Conservation (phyloP, 2,888 invertebrate genomes). For the Eupeodes luniger region DNA sequence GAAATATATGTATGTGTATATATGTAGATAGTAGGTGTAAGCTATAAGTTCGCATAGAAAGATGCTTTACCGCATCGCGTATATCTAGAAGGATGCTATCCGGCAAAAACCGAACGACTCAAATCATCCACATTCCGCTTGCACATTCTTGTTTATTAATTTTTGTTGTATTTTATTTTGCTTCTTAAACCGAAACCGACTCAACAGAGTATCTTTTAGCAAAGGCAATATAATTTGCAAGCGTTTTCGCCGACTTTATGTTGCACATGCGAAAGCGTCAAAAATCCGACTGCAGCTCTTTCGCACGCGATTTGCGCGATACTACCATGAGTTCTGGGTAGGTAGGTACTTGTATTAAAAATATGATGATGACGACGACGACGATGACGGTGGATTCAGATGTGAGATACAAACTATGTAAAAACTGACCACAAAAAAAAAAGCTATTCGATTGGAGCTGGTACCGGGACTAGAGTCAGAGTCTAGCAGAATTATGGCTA, state of each 20-base stretch:
- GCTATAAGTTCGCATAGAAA: conserved; percentile 22
- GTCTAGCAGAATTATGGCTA: conserved; percentile 8
- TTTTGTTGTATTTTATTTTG: conserved; percentile 28
- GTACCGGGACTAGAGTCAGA: not conserved
- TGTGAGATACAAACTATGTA: conserved; percentile 18
- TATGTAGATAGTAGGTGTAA: conserved; percentile 24
- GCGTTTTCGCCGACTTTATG: conserved; percentile 55
- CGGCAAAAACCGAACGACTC: conserved; percentile 51
- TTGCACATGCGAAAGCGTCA: conserved; percentile 66
- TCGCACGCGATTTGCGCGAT: conserved; percentile 64
- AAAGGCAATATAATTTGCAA: conserved; percentile 58
- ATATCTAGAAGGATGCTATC: conserved; percentile 57
- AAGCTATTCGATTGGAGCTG: conserved; percentile 38
- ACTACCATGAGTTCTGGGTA: conserved; percentile 57
- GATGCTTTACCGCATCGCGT: conserved; percentile 38
- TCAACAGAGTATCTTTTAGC: conserved; percentile 36
- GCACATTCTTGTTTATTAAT: conserved; percentile 66
- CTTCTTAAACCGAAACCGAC: conserved; percentile 37
- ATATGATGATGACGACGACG: not conserved
- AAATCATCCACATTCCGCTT: conserved; percentile 64
- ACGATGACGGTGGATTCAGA: conserved; percentile 30
- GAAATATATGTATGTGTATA: conserved; percentile 46
- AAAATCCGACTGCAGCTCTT: conserved; percentile 70
- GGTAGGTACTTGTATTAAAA: conserved; percentile 18
- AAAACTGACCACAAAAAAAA: conserved; percentile 71